phyloP scores from a whole-genome alignment of 2,888 invertebrate species.

The Zygaena filipendulae region DNA sequence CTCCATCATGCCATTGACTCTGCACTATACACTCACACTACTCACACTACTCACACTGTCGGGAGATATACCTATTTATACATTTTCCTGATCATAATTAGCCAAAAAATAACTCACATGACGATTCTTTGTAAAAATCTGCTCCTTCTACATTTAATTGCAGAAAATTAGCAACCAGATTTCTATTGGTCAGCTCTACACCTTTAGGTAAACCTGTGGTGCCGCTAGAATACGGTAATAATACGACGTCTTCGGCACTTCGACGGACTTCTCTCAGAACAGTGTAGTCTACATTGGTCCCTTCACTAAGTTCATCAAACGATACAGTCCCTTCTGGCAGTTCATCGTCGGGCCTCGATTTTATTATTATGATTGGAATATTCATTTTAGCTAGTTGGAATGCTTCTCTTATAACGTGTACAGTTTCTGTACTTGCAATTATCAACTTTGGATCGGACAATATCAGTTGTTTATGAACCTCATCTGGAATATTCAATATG shows the following conservation, averaged over 20 bases:
- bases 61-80: no score
- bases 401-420: constrained; percentile 49
- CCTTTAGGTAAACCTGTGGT: constrained; percentile 87
- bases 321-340: constrained; percentile 66
- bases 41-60: no score
- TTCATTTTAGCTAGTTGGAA: constrained; percentile 43
- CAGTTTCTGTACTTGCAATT: constrained; percentile 65
- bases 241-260: constrained; percentile 63
- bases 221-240: constrained; percentile 85
- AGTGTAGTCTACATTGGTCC: constrained; percentile 52
- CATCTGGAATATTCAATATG: constrained; percentile 73
- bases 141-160: constrained; percentile 37
- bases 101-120: no score
- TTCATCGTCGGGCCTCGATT: constrained; percentile 13
- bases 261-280: constrained; percentile 41
- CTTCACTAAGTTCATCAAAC: constrained; percentile 66
- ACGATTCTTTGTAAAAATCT: no score
- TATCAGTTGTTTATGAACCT: constrained; percentile 72
- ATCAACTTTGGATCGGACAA: constrained; percentile 70
- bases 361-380: constrained; percentile 56
- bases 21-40: no score
- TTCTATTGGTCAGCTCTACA: constrained; percentile 71
- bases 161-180: constrained; percentile 53
- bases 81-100: no score
- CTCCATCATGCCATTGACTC: no score